Evolutionary conservation across 2,113 vertebrate species (phyloP), one percentile per base, ranked within the genome.

Genomic region (Lasiurus cinereus): DNA sequence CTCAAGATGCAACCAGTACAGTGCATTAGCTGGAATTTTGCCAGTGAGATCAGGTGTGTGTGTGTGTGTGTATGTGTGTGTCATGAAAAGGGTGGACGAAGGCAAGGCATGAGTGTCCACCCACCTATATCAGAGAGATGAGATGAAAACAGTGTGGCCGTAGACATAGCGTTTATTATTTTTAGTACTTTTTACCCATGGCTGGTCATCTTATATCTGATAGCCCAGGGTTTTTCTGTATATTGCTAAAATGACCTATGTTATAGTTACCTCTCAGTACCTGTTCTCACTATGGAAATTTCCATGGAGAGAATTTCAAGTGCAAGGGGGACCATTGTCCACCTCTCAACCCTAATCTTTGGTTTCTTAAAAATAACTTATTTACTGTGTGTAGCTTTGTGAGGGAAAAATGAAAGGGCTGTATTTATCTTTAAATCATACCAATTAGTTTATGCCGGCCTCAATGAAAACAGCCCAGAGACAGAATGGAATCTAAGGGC

Each of bases 341-440:
- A 88, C 48, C 14, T 39, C 36, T 21, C 29, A 46, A 29, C 29
- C 85, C 29, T 15, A 88, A 62, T 86, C 46, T 74, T 82, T 89
- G 79, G 59, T 91, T 93, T 87, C 54, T 74, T 48, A 78, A 74
- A 74, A 93, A 67, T 22, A 67, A 92, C 69, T 79, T 76, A 85
- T 59, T 80, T 80, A 85, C 69, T 83, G 21, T 52, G 8, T 56
- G 22, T 92, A 69, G 82, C 74, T 73, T 31, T 64, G 19, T 86
- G 46, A n/a, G 54, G 74, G 1, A 33, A 62, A 70, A 66, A 69
- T 21, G 36, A 62, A 31, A 94, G 48, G 48, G 24, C 48, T 94
- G 15, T 67, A 9, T 39, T 92, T 87, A 54, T 67, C 62, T 86
- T 90, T 12, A 83, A 29, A 83, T 86, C 31, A 33, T 67, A 90